Evolutionary conservation across 2,888 invertebrate genomes (phyloP), one percentile per base, ranked within the genome.

Genomic region (Hybos culiciformis): DNA sequence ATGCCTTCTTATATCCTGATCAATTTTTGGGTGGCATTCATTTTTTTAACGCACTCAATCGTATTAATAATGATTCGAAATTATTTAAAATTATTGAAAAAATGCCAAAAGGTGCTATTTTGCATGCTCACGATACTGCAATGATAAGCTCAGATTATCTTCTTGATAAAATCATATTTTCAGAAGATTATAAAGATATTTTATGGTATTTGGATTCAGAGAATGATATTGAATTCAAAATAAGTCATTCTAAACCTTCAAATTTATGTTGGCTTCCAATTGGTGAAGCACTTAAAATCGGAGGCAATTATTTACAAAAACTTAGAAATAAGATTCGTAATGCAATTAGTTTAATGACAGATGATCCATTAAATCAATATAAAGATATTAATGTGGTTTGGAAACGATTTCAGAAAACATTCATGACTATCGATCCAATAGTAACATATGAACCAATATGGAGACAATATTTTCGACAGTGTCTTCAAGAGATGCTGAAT

Each of bases 51-150:
- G 44, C 42, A 14, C 12, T 31, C 7, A 42, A 48, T 7, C 42
- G 46, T 9, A 41, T 54, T 5, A 46, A 47, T n/a, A 41, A 71
- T 6, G 51, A 67, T 0, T 81, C 83, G 0, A 68, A 73, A 46
- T 75, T 85, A 0, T 84, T 77, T 54, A 61, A 73, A 50, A 69
- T 83, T 7, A 73, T 87, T 11, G 68, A 71, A 47, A 62, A 62
- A 26, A 72, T 87, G 70, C 87, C 87, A 0, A 87, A 87, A 64
- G 87, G 83, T 4, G 79, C 73, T 0, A 74, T 76, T 0, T 60
- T 84, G 12, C 85, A 84, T 57, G 69, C 75, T 0, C 84, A 84
- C 55, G 75, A 81, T 49, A 74, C 76, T 45, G 77, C 77, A 0
- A 62, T 79, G 0, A 69, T 74, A 17, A 76, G 76, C 6, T 67